Percentiles rank a stretch among this genome's conserved stretches.
Conservation (phyloP, 2,797 vertebrate genomes). For the Spinibarbus caldwelli region DNA sequence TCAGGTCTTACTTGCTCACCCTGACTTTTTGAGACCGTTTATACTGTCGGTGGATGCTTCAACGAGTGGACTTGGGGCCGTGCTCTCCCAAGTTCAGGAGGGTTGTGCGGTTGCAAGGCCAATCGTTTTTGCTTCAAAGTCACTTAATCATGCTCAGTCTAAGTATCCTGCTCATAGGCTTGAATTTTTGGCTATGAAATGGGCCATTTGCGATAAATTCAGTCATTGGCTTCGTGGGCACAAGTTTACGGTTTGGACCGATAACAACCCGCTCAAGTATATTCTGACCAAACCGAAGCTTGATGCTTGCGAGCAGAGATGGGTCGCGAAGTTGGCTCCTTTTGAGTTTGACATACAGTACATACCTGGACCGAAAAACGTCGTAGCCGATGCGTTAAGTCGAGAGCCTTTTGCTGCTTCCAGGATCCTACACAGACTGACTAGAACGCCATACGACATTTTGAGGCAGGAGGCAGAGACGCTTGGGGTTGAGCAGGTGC, state of each 20-base stretch:
- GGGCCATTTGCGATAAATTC: background rate
- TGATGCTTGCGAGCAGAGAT: background rate
- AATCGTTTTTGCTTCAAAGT: background rate
- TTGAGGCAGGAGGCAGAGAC: background rate
- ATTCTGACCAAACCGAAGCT: background rate
- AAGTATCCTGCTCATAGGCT: background rate
- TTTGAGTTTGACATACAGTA: background rate
- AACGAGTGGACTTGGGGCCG: background rate
- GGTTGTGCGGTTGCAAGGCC: background rate
- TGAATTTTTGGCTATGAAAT: background rate
- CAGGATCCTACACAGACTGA: background rate
- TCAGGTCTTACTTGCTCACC: background rate
- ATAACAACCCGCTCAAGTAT: background rate
- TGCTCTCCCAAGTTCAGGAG: background rate
- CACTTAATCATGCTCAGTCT: background rate
- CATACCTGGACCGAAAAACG: background rate
- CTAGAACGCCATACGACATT: background rate
- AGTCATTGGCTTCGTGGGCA: background rate
- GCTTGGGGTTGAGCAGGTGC: background rate
- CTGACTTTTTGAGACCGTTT: background rate
- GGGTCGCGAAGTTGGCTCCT: background rate
- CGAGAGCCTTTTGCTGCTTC: too few relatives aligned
- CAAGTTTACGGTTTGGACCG: background rate
- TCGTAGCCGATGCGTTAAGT: background rate
- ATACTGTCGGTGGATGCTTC: background rate